Evolutionary conservation across 2,113 vertebrate genomes (phyloP), one percentile per base, ranked within the genome.

Genomic region (Australoheros scitulus): DNA sequence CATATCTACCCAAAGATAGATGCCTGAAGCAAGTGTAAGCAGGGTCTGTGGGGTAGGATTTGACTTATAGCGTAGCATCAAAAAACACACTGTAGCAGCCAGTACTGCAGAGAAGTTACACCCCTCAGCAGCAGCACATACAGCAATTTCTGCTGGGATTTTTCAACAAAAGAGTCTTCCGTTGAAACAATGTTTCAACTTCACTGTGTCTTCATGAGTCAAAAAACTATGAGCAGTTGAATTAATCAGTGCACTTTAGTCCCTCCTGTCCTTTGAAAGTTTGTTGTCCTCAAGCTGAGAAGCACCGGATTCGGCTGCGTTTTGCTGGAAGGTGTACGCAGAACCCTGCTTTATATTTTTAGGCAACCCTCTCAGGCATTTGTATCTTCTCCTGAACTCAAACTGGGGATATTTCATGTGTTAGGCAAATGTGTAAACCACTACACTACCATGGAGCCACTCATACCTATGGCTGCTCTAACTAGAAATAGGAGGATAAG

Each of bases 81-180:
- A 20, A 72, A 50, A 32, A 10, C 47, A n/a, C 0, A 18, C 17
- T 55, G 47, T 55, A 32, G 0, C 0, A 72, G 6, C 26, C 29
- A 52, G 43, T 52, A 72, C 24, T 0, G 26, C 68, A 72, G 68
- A 52, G 43, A 11, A 72, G 47, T 17, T n/a, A 52, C 20, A 55
- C 17, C 29, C 29, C 17, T 26, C 43, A 72, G 26, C 26, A 72
- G 2, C 68, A 8, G 17, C 50, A 52, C 18, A 32, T 1, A 2
- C 20, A 0, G 26, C 43, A 32, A 72, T 32, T 52, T 72, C 24
- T 32, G 18, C 17, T 32, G 17, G 43, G 11, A 72, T 13, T 47
- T 55, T 70, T 70, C 3, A 72, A n/a, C 26, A 3, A 72, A 72
- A 3, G 47, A 72, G 47, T 43, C 65, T 72, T 34, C 68, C 32